Conservation (phyloP, 2,888 invertebrate genomes). For the Gymnocheta viridis region DNA sequence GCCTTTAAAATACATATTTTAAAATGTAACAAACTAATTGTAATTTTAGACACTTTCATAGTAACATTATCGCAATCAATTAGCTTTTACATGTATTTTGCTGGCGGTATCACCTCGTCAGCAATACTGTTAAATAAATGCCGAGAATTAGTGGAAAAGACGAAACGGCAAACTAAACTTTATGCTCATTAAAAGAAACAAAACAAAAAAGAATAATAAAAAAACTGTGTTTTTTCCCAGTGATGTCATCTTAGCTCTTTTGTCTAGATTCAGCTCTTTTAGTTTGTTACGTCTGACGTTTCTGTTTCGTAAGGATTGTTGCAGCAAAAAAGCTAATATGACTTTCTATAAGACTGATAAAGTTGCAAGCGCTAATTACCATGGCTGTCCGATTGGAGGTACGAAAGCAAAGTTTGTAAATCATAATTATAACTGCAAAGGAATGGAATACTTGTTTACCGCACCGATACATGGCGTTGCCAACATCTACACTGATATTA, state of each 20-base stretch:
- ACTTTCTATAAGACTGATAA: too few relatives aligned
- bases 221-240: neutral
- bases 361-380: too few relatives aligned
- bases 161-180: constrained; percentile 16
- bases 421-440: too few relatives aligned
- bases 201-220: neutral
- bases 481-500: too few relatives aligned
- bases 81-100: constrained; percentile 57
- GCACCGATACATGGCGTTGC: too few relatives aligned
- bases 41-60: constrained; percentile 56
- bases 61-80: constrained; percentile 53
- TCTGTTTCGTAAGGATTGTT: too few relatives aligned
- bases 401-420: too few relatives aligned
- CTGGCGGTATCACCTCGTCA: constrained; percentile 69
- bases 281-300: too few relatives aligned
- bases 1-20: constrained; percentile 17
- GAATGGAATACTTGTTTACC: too few relatives aligned
- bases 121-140: constrained; percentile 61
- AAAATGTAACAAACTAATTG: constrained; percentile 55
- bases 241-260: neutral
- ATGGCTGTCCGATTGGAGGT: too few relatives aligned
- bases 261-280: neutral
- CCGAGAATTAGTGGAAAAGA: constrained; percentile 1
- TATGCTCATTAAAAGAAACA: constrained; percentile 27
- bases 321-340: too few relatives aligned